A percentile compares a stretch with the other conserved stretches of the same genome.
These are phyloP conservation scores for Meloe dianella DNA, from an alignment of 2,888 invertebrate genomes.

Conservation along the genomic window DNA sequence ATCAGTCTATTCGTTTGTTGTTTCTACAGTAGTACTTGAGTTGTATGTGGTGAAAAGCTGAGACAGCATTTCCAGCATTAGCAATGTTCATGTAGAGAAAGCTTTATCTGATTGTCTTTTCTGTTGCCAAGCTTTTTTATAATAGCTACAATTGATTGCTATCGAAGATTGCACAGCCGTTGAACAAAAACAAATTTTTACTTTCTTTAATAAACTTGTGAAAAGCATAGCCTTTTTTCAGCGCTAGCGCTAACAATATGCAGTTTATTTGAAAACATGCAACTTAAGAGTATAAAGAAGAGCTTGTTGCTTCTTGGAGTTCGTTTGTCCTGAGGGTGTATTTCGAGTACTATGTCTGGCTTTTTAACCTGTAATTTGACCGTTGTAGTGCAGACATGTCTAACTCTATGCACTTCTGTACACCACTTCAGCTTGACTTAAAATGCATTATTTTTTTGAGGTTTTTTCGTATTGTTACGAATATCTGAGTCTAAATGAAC, in stretches of 20 bases:
- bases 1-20: neutral
- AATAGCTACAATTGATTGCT: conserved; percentile 12
- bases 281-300: conserved; percentile 2
- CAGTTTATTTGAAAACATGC: conserved; percentile 13
- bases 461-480: neutral
- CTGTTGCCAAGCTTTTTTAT: conserved; percentile 18
- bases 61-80: conserved; percentile 13
- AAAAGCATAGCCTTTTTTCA: conserved; percentile 10
- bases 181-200: conserved; percentile 9
- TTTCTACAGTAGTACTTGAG: no score
- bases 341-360: conserved; percentile 33
- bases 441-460: conserved; percentile 10
- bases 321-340: neutral
- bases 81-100: conserved; percentile 3
- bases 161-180: conserved; percentile 13
- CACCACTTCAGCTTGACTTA: neutral
- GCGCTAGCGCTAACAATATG: conserved; percentile 11
- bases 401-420: conserved; percentile 23
- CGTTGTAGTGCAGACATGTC: conserved; percentile 28
- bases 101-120: conserved; percentile 27
- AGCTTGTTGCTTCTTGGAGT: conserved; percentile 28
- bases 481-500: no score
- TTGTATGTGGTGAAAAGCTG: conserved; percentile 16
- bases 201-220: neutral
- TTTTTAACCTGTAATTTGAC: conserved; percentile 32